Base-by-base conservation (phyloP, 1,140 invertebrate species). In the Acromyrmex charruanus region DNA sequence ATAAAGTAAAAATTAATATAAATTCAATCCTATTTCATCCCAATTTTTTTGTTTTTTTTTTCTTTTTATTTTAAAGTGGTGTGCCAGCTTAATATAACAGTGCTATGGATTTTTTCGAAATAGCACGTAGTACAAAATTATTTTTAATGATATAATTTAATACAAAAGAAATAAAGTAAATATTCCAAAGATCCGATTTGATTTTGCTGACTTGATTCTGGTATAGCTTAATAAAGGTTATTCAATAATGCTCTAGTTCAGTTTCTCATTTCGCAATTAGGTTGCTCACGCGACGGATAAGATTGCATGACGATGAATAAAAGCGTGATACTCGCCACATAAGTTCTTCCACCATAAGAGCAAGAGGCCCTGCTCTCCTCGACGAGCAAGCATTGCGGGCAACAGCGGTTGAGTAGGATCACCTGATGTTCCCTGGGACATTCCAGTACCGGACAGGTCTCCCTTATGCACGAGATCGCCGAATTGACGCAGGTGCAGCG, bases 401-500 rank as follows among this genome's bases (percentile, higher is more conserved):
- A 99, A 92, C 98, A 99, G 77, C 97, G 96, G 10, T 97, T 97
- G 0, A 96, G 96, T 2, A 94, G 92, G 9, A 95, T 96, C 53
- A 97, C 96, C 91, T 98, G 97, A 51, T 97, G 96, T 61, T 97
- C 96, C 0, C 96, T 96, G 0, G 97, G 96, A 93, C 98, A 99
- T 84, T 98, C 97, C 65, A 99, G 93, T 0, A 98, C 96, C 0
- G 98, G 98, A 92, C 98, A 99, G 1, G 97, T 97, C 86, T 97
- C 96, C 9, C 98, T 96, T 16, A 96, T 95, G 94, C 98, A 99
- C 18, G 97, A 95, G 0, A 97, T 96, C 0, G 97, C 98, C 31
- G 97, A 97, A 94, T 97, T 97, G 58, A 95, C 82, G 92, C 98
- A 99, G 1, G 96, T 96, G 94, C 98, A 99, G 44, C 96, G 96